Percentiles rank a stretch among this genome's conserved stretches.
phyloP scores from a whole-genome alignment of 2,888 invertebrate species.

The Trissoscelio sp. region DNA sequence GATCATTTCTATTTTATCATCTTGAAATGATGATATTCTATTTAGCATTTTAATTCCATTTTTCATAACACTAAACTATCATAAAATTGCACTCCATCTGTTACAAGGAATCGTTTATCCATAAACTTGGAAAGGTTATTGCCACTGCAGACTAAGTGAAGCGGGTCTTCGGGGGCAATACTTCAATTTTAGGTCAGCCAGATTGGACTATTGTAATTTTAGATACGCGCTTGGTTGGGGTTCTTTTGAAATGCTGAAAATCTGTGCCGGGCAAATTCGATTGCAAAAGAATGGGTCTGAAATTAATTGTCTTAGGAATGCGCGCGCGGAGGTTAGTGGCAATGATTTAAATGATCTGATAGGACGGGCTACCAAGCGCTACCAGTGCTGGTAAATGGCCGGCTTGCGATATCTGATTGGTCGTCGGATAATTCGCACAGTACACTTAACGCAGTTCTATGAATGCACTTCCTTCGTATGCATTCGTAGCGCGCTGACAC shows the following conservation, averaged over 20 bases:
- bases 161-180: conserved; percentile 32
- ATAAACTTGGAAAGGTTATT: conserved; percentile 35
- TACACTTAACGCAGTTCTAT: conserved; percentile 60
- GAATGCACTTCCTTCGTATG: conserved; percentile 63
- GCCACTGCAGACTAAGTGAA: conserved; percentile 26
- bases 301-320: conserved; percentile 39
- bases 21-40: neutral
- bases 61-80: too few relatives aligned
- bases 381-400: conserved; percentile 41
- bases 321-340: conserved; percentile 10
- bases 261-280: neutral
- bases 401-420: conserved; percentile 56
- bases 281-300: conserved; percentile 13
- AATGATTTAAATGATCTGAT: conserved; percentile 59
- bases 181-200: conserved; percentile 47
- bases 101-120: conserved; percentile 50
- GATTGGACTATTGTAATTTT: conserved; percentile 47
- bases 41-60: too few relatives aligned
- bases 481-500: conserved; percentile 52
- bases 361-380: conserved; percentile 46
- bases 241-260: neutral
- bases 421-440: conserved; percentile 60
- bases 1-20: neutral
- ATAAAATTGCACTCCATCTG: conserved; percentile 21
- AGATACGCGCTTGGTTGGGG: conserved; percentile 26